Conservation (phyloP, 2,888 invertebrate species). For the Ryuthela nishihirai region DNA sequence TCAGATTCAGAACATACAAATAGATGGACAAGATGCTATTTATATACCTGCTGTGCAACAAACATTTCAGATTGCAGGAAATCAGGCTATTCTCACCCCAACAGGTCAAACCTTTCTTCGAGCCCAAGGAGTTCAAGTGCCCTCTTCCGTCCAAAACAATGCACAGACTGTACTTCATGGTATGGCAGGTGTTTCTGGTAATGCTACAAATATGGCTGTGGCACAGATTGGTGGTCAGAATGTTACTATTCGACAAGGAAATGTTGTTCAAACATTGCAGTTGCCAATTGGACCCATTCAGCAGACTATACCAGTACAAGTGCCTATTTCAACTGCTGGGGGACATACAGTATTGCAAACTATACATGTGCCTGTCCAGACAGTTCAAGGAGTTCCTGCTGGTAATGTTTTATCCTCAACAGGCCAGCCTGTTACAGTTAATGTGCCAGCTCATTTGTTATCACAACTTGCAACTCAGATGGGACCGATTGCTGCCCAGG, state of each 20-base stretch:
- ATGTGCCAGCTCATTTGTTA: constrained; percentile 42
- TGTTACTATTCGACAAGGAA: constrained; percentile 62
- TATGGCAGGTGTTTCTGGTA: constrained; percentile 56
- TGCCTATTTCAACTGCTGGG: constrained; percentile 76
- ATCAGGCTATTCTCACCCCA: constrained; percentile 53
- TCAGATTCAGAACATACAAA: constrained; percentile 70
- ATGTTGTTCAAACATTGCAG: constrained; percentile 42
- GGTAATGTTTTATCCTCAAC: constrained; percentile 55
- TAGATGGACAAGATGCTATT: constrained; percentile 84
- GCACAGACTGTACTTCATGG: constrained; percentile 33
- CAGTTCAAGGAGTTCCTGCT: constrained; percentile 57
- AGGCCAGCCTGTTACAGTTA: constrained; percentile 36
- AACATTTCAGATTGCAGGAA: constrained; percentile 42
- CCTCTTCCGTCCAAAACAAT: constrained; percentile 33
- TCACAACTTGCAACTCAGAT: constrained; percentile 41
- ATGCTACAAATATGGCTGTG: constrained; percentile 46
- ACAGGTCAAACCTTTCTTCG: constrained; percentile 66
- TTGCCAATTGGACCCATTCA: constrained; percentile 47
- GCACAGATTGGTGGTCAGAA: constrained; percentile 59
- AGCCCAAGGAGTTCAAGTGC: constrained; percentile 26
- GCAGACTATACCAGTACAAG: constrained; percentile 62
- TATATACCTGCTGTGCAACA: constrained; percentile 65
- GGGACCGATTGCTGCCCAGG: constrained; percentile 44
- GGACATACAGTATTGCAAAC: constrained; percentile 95
- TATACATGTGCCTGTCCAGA: constrained; percentile 86